Evolutionary conservation across 1,140 invertebrate species (phyloP).

Genomic region (Polypedilum vanderplanki): DNA sequence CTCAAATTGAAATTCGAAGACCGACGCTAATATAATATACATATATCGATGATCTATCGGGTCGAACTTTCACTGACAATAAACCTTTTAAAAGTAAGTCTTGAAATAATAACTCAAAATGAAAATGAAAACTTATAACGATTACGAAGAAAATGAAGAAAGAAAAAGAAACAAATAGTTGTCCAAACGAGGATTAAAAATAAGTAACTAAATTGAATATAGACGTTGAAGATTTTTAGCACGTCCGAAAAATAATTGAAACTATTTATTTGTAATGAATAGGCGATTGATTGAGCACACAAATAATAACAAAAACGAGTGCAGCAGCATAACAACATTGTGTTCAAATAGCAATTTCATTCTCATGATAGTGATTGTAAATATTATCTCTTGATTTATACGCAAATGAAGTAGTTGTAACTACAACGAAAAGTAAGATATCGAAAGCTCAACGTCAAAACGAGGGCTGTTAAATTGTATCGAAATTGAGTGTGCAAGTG

Average conservation of each 20-base stretch:
- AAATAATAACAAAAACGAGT: too few species aligned
- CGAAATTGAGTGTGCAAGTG: neutral
- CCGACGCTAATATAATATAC: neutral
- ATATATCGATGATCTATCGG: neutral
- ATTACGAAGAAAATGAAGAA: neutral
- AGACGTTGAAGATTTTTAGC: neutral
- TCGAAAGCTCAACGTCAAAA: neutral
- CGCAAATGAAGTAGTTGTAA: too few species aligned
- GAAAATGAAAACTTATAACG: neutral
- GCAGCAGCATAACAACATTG: too few species aligned
- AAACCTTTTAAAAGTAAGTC: neutral
- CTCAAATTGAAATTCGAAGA: neutral
- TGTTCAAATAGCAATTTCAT: too few species aligned
- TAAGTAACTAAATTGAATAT: too few species aligned
- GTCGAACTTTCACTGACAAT: slow-evolving; percentile 12
- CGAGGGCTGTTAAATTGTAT: neutral
- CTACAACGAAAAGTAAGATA: neutral
- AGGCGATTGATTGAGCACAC: too few species aligned
- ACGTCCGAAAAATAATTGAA: neutral
- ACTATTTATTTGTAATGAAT: too few species aligned
- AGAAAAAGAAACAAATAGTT: neutral
- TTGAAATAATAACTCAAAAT: neutral
- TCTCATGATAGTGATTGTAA: too few species aligned
- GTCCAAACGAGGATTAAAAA: neutral
- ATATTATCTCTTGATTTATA: too few species aligned